phyloP scores from a whole-genome alignment of 2,888 invertebrate species.

The Calameuta pallipes region DNA sequence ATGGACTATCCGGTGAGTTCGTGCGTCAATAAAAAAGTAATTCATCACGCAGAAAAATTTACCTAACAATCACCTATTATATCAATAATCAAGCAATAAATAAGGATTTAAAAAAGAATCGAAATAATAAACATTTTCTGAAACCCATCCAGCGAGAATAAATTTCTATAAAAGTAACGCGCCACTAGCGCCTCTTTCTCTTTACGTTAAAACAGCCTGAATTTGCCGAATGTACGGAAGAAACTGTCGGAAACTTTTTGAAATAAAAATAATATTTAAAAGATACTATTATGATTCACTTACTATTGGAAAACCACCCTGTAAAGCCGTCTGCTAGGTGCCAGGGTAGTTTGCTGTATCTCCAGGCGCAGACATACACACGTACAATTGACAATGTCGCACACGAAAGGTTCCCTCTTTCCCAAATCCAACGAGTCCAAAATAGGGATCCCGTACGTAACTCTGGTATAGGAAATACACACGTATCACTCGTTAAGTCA shows the following conservation, averaged over 20 bases:
- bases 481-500: conserved; percentile 16
- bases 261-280: background rate
- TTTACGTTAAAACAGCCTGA: background rate
- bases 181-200: background rate
- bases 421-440: background rate
- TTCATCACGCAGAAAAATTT: background rate
- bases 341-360: conserved; percentile 52
- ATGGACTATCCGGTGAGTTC: background rate
- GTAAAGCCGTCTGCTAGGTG: conserved; percentile 48
- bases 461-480: background rate
- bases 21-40: background rate
- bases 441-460: background rate
- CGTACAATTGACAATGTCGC: conserved; percentile 15
- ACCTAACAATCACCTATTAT: background rate
- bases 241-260: background rate
- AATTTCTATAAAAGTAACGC: background rate
- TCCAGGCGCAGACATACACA: conserved; percentile 49
- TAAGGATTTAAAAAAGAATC: background rate
- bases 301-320: conserved; percentile 37
- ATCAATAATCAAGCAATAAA: background rate
- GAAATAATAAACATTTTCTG: background rate
- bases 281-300: conserved; percentile 21
- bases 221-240: background rate
- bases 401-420: conserved; percentile 1
- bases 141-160: background rate